phyloP scores from a whole-genome alignment of 23 tunicate genomes.

The Ciona savignyi region DNA sequence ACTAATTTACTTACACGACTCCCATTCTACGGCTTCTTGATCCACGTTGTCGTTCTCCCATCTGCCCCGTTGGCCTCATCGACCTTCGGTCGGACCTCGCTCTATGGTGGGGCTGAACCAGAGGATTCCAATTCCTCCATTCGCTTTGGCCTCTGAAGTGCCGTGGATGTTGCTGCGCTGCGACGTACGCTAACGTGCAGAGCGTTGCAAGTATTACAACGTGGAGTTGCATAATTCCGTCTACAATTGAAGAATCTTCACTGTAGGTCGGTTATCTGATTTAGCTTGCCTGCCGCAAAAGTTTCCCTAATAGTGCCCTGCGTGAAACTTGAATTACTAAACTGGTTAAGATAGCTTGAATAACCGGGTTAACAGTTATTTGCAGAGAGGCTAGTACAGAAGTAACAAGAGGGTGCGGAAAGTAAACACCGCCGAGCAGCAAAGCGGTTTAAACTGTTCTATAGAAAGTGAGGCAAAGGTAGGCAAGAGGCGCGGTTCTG shows the following conservation, averaged over 20 bases:
- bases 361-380: too few relatives aligned
- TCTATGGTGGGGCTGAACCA: neutral
- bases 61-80: neutral
- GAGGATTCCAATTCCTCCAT: neutral
- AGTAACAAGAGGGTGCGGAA: too few relatives aligned
- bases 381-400: too few relatives aligned
- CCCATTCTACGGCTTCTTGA: slow-evolving; percentile 12
- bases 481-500: too few relatives aligned
- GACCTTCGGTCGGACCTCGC: neutral
- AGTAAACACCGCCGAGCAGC: too few relatives aligned
- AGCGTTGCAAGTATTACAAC: neutral
- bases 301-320: too few relatives aligned
- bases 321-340: too few relatives aligned
- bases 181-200: neutral
- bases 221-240: neutral
- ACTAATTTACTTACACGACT: slow-evolving; percentile 1
- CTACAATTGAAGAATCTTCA: slow-evolving; percentile 17
- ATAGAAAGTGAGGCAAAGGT: too few relatives aligned
- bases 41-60: neutral
- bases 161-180: neutral
- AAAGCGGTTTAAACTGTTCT: too few relatives aligned
- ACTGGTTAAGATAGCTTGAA: too few relatives aligned
- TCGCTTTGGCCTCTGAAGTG: neutral
- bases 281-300: too few relatives aligned
- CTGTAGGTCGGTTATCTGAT: slow-evolving; percentile 1